Base-by-base conservation (phyloP, 1,140 invertebrate genomes). In the Manduca sexta region DNA sequence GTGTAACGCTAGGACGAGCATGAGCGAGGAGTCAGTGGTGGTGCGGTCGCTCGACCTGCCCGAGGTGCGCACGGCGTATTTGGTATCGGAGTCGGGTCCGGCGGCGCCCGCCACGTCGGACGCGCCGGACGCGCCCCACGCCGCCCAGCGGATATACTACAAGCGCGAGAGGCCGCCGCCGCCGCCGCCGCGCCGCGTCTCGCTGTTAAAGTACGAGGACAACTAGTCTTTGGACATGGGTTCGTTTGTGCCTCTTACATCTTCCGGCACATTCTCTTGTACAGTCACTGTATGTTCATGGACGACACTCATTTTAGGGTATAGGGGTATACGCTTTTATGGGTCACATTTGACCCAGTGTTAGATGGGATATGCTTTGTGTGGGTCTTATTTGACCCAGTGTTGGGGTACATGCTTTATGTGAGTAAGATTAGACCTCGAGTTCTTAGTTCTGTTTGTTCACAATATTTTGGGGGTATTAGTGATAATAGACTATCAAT, bases 121-220 rank as follows among this genome's bases (percentile, higher is more conserved):
- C 2, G 59, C 55, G 18, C 14, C 45, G 50, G 18, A 58, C 60
- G 14, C 15, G 18, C 18, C 26, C 12, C 5, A 7, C n/a, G 42
- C 37, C 17, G 37, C 50, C 26, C 58, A 65, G 46, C 45, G 55
- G 44, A 57, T 76, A 14, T 51, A 18, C 49, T 74, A 73, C 67
- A 43, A 49, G 49, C 51, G 71, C 30, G 67, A 67, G 57, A 45
- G 40, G 35, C 58, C 75, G 14, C 66, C 73, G 14, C 74, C 7
- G 70, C 74, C 75, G 50, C 75, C 78, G 56, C 78, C 77, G 48
- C 47, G 67, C 7, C 64, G 76, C 33, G 52, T 66, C 13, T 72
- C 78, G 2, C 69, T 64, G 17, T 56, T 67, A 55, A 80, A 78
- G 69, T 73, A 69, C 54, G 77, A 70, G 21, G 72, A 69, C 43